Conservation (phyloP, 2,888 invertebrate species). For the Stramonita haemastoma region DNA sequence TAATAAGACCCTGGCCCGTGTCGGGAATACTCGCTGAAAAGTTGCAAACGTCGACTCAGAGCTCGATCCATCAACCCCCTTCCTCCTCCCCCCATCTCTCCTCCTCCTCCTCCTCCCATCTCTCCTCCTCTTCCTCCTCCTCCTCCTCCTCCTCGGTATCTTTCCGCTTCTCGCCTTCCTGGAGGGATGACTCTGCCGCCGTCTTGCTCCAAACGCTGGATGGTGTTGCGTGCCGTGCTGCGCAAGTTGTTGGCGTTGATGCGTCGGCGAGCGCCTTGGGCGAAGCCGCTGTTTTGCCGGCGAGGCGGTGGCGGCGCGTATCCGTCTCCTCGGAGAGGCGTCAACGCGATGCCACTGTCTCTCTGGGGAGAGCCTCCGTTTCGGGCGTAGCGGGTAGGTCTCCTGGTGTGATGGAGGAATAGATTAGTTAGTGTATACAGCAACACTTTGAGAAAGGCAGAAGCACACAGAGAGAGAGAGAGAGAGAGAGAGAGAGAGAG, state of each 20-base stretch:
- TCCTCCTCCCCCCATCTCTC: background rate
- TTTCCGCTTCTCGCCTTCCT: background rate
- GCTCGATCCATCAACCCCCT: slow-evolving; percentile 12
- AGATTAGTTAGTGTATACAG: no score
- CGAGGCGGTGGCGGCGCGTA: slow-evolving; percentile 26
- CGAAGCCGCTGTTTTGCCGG: background rate
- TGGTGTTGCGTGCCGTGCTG: slow-evolving; percentile 1
- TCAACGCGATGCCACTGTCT: background rate
- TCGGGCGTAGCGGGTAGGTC: background rate
- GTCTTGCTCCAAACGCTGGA: background rate
- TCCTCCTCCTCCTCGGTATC: background rate
- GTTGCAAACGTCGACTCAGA: background rate
- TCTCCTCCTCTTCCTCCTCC: background rate
- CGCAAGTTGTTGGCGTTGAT: slow-evolving; percentile 23
- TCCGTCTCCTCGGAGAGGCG: background rate
- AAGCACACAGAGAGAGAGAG: no score
- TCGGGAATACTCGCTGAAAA: background rate
- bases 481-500: no score
- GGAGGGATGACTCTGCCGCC: background rate
- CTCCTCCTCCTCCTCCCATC: background rate
- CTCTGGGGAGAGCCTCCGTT: background rate
- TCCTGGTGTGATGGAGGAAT: background rate
- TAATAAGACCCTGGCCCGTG: background rate
- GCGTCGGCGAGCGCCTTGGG: background rate
- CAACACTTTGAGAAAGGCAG: no score